Evolutionary conservation across 2,888 invertebrate genomes (phyloP), one percentile per base, ranked within the genome.

Genomic region (Trichopoda pennipes): DNA sequence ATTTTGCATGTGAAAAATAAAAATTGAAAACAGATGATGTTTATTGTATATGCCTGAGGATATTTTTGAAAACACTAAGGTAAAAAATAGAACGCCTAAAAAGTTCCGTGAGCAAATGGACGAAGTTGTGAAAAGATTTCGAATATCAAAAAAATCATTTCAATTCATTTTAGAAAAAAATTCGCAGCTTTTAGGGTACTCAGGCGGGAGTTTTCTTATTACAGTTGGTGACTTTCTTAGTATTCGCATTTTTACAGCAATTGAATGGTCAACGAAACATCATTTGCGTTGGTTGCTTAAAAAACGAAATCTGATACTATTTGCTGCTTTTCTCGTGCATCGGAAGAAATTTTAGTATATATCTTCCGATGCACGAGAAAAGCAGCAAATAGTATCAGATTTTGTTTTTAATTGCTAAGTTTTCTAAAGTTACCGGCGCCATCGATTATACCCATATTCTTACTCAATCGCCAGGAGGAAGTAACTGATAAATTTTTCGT

Each of bases 261-360:
- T 12, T 17, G 55, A 28, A 21, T 44, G 55, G 38, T 55, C 17
- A 55, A 55, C 17, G 44, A 56, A 68, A 55, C 55, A 17, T 42
- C 44, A 44, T 53, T 21, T 53, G 60, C 42, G 60, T 56, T 70
- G 55, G 58, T 35, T 60, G 58, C n/a, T n/a, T n/a, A n/a, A 3
- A 1, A 42, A 42, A 61, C 44, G n/a, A 61, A 61, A 16, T 61
- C 44, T 21, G 44, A 3, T 12, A 12, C 17, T 56, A 9, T 28
- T 47, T 47, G 21, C 38, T 69, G 42, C 19, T 70, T 58, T 14
- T 60, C 3, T 28, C 3, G 28, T 28, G 28, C 6, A 28, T 28
- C 28, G 21, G 14, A 47, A 61, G 21, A 55, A 55, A 28, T 69
- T 44, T 44, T 28, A 32, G 19, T 55, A 68, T 42, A 53, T 69